These are phyloP conservation scores for Phycodurus eques DNA, from an alignment of 2,113 vertebrate species.

Conservation along the genomic window DNA sequence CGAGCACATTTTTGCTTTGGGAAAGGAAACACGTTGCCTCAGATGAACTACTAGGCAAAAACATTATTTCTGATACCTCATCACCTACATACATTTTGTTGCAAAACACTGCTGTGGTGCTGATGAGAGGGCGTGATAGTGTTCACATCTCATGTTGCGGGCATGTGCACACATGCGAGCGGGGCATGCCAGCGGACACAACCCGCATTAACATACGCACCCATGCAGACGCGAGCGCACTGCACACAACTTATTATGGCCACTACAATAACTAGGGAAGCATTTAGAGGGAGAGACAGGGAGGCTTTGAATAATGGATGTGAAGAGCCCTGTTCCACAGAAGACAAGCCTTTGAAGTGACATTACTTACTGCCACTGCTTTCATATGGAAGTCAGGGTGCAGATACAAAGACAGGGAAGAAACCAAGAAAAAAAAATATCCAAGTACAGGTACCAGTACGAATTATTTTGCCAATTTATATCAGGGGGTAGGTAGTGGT, in stretches of 20 bases:
- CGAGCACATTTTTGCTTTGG: conserved; percentile 26
- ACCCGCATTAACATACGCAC: conserved; percentile 13
- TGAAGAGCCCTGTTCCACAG: conserved; percentile 62
- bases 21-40: conserved; percentile 12
- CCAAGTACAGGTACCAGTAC: conserved; percentile 27
- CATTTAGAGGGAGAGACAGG: conserved; percentile 65
- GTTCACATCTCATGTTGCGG: conserved; percentile 30
- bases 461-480: conserved; percentile 29
- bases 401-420: conserved; percentile 50
- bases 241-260: conserved; percentile 44
- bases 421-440: conserved; percentile 13
- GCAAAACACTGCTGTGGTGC: background rate
- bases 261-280: conserved; percentile 60
- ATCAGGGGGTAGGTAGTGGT: background rate
- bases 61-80: background rate
- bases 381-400: conserved; percentile 47
- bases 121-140: conserved; percentile 16
- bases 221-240: conserved; percentile 8
- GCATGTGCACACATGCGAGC: conserved; percentile 13
- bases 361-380: conserved; percentile 65
- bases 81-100: background rate
- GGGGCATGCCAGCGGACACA: background rate
- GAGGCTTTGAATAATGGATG: conserved; percentile 72
- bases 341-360: conserved; percentile 71
- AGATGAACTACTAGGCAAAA: conserved; percentile 11